A percentile compares a stretch with the other conserved stretches of the same genome.
Evolutionary conservation across 2,888 invertebrate genomes (phyloP).

Genomic region (Rhagium mordax): DNA sequence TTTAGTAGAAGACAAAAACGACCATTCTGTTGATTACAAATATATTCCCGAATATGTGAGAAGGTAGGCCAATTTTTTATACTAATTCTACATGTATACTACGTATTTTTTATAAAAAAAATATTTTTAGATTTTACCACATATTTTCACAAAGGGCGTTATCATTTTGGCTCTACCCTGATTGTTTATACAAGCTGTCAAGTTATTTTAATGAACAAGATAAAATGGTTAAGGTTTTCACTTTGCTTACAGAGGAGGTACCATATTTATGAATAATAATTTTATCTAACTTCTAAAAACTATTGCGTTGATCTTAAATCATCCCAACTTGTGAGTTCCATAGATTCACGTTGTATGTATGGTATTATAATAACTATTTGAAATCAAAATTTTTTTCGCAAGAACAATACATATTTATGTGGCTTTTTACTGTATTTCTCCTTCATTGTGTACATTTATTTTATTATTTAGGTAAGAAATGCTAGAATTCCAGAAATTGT

Average conservation of each 20-base stretch:
- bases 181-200: slow-evolving; percentile 40
- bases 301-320: no score
- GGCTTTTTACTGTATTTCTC: no score
- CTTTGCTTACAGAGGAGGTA: slow-evolving; percentile 41
- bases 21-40: slow-evolving; percentile 45
- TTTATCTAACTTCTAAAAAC: no score
- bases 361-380: no score
- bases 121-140: slow-evolving; percentile 48
- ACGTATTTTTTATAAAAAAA: not conserved
- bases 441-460: slow-evolving; percentile 1
- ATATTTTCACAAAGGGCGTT: slow-evolving; percentile 43
- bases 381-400: no score
- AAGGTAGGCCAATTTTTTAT: slow-evolving; percentile 34
- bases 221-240: slow-evolving; percentile 42
- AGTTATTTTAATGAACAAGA: slow-evolving; percentile 45
- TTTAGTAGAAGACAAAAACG: slow-evolving; percentile 47
- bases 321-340: no score
- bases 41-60: slow-evolving; percentile 43
- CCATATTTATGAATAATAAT: not conserved
- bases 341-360: no score
- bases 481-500: slow-evolving; percentile 39
- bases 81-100: not conserved
- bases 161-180: slow-evolving; percentile 48
- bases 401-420: no score
- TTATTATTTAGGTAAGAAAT: slow-evolving; percentile 36